Conservation (phyloP, 1,140 invertebrate species). For the Telenomus remus region DNA sequence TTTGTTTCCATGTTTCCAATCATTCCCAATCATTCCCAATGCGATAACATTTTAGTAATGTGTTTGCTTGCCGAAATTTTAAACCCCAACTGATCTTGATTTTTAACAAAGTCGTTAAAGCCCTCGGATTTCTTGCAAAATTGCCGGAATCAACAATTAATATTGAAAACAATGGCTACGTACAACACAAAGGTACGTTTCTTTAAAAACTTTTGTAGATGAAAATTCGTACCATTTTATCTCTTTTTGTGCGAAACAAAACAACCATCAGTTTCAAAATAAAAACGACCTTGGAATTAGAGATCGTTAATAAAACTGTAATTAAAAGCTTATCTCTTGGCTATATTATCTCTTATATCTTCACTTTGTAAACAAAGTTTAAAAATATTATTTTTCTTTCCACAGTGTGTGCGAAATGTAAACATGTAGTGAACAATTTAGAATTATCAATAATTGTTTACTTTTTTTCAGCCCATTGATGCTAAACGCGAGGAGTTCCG, state of each 20-base stretch:
- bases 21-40: too few relatives aligned
- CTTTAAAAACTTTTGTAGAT: neutral
- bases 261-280: neutral
- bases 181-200: neutral
- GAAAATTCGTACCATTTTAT: neutral
- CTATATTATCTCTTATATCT: neutral
- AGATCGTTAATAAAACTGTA: neutral
- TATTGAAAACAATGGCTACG: neutral
- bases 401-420: too few relatives aligned
- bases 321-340: neutral
- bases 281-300: slow-evolving; percentile 1
- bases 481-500: slow-evolving; percentile 94
- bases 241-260: neutral
- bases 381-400: too few relatives aligned
- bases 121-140: too few relatives aligned
- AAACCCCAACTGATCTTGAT: too few relatives aligned
- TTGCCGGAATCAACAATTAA: too few relatives aligned
- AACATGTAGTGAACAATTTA: neutral
- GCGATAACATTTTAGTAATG: too few relatives aligned
- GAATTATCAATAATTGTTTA: neutral
- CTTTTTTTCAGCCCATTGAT: slow-evolving; percentile 82
- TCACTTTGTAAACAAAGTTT: too few relatives aligned
- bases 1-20: too few relatives aligned
- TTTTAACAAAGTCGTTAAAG: too few relatives aligned
- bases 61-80: too few relatives aligned